Conservation (phyloP, 2,888 invertebrate genomes). For the Masnerella sp. region DNA sequence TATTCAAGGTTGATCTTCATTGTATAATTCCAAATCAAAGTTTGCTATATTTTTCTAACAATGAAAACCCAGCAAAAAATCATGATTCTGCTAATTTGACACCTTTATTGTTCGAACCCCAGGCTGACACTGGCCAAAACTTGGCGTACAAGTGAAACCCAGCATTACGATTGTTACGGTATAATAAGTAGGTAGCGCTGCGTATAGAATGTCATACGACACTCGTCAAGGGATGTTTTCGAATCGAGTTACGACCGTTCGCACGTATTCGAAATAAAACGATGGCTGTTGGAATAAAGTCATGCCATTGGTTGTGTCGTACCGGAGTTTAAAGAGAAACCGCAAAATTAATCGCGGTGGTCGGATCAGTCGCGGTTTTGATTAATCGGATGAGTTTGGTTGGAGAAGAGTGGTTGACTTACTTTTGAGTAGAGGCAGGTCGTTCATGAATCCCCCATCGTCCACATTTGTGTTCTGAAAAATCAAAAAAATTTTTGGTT, state of each 20-base stretch:
- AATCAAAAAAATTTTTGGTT: constrained; percentile 31
- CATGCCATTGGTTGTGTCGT: too few species aligned
- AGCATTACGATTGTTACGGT: constrained; percentile 66
- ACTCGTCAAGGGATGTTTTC: constrained; percentile 49
- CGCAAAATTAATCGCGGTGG: constrained; percentile 24
- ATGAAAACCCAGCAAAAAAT: constrained; percentile 18
- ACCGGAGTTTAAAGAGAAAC: neutral
- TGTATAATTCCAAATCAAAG: too few species aligned
- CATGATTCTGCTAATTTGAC: constrained; percentile 37
- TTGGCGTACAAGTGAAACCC: constrained; percentile 49
- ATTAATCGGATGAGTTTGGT: neutral
- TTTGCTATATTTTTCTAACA: neutral
- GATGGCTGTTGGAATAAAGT: too few species aligned
- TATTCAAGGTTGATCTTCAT: too few species aligned
- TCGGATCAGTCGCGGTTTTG: constrained; percentile 16
- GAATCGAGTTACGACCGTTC: constrained; percentile 48
- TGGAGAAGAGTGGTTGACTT: constrained; percentile 76
- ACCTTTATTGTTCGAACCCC: constrained; percentile 21
- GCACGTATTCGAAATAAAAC: constrained; percentile 29
- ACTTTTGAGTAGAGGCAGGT: constrained; percentile 94
- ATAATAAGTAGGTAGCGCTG: constrained; percentile 70
- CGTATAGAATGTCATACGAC: constrained; percentile 62
- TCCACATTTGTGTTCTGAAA: constrained; percentile 90
- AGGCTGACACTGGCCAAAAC: constrained; percentile 7
- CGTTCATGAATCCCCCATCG: constrained; percentile 93